Evolutionary conservation across 2,888 invertebrate genomes (phyloP).

Genomic region (Apodemia zela): DNA sequence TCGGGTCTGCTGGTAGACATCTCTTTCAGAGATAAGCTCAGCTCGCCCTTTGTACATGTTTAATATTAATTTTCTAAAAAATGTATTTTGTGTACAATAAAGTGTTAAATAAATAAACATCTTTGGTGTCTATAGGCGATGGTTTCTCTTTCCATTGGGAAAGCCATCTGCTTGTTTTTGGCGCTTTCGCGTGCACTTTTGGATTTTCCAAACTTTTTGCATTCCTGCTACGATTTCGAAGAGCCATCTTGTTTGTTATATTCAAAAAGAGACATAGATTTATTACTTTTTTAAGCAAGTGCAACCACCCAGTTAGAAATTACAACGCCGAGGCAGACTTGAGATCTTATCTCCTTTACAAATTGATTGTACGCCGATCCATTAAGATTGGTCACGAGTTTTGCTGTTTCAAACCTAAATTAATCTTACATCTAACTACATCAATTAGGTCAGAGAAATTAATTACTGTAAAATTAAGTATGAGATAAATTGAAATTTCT

Average conservation of each 20-base stretch:
- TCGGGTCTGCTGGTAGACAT: too few relatives aligned
- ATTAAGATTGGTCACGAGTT: slow-evolving; percentile 31
- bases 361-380: slow-evolving; percentile 33
- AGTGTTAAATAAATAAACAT: too few relatives aligned
- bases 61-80: too few relatives aligned
- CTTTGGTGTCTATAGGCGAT: too few relatives aligned
- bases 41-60: too few relatives aligned
- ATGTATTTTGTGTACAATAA: too few relatives aligned
- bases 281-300: neutral
- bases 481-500: slow-evolving; percentile 9
- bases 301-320: neutral
- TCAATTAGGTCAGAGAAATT: slow-evolving; percentile 11
- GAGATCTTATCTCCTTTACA: slow-evolving; percentile 31
- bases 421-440: slow-evolving; percentile 28
- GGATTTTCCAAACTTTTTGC: too few relatives aligned
- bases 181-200: too few relatives aligned
- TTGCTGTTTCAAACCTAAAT: slow-evolving; percentile 32
- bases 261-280: neutral
- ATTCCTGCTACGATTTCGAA: too few relatives aligned
- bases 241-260: neutral
- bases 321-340: slow-evolving; percentile 19
- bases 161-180: too few relatives aligned
- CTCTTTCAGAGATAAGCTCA: too few relatives aligned
- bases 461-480: neutral
- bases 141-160: too few relatives aligned